phyloP scores from a whole-genome alignment of 2,888 invertebrate species.

The Pecten maximus region DNA sequence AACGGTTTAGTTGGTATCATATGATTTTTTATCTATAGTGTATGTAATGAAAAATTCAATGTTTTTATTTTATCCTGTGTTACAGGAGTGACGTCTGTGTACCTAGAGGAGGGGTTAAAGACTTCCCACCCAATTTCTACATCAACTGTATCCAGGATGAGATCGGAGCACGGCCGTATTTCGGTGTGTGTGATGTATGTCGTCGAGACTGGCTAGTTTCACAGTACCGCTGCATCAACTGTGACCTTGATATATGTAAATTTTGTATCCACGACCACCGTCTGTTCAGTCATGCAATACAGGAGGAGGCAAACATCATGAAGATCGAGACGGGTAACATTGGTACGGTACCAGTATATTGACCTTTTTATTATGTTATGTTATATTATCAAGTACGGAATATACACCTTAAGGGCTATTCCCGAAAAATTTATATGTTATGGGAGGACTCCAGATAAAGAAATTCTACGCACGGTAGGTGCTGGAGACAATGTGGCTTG shows the following conservation, averaged over 20 bases:
- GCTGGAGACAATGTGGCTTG: no score
- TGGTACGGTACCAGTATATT: no score
- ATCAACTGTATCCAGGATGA: constrained; percentile 77
- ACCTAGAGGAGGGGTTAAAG: constrained; percentile 72
- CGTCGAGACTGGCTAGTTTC: constrained; percentile 71
- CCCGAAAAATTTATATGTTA: no score
- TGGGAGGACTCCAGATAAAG: no score
- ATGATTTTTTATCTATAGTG: no score
- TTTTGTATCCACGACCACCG: constrained; percentile 77
- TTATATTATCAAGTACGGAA: no score
- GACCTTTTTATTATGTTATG: no score
- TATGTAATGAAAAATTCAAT: no score
- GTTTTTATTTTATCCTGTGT: constrained; percentile 59
- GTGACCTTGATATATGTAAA: constrained; percentile 75
- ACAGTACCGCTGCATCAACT: constrained; percentile 75
- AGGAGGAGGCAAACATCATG: constrained; percentile 68
- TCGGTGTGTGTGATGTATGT: constrained; percentile 74
- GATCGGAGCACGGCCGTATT: constrained; percentile 69
- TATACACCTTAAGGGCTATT: no score
- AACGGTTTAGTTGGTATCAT: no score
- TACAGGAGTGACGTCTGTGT: constrained; percentile 68
- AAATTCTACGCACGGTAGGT: no score
- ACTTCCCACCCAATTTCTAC: constrained; percentile 77
- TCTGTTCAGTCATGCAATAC: constrained; percentile 67
- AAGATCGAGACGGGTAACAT: constrained; percentile 71